Base-by-base conservation (phyloP, 2,113 vertebrate species). In the Alaudala cheleensis region DNA sequence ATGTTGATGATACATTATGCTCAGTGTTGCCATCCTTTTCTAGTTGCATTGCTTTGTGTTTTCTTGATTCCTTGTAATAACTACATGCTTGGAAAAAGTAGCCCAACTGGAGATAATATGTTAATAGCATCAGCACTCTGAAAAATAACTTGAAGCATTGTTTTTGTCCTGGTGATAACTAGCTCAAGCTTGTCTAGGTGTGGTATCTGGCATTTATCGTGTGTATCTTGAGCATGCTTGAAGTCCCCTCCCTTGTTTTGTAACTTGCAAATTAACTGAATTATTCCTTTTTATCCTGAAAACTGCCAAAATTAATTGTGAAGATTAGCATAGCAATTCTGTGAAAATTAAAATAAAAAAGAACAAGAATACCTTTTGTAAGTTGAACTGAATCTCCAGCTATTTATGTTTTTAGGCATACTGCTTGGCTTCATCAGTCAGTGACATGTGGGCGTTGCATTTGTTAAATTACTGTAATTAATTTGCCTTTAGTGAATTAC, bases 151-250 rank as follows among this genome's bases (percentile, higher is more conserved):
- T 53, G 80, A 85, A 97, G 56, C 54, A 8, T 88, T 97, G 77
- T 72, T 96, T 96, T 97, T 95, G 88, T 64, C 64, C 74, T 45
- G 42, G 37, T 91, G 39, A 57, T 91, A 88, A 84, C 93, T 94
- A 92, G 91, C 88, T 95, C 84, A 65, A 82, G 81, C 90, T 84
- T 97, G 90, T 94, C 81, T 96, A 94, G 95, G 90, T 97, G 91
- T 97, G 96, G 91, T 86, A 34, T 87, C 67, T 67, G 88, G 90
- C 82, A 81, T 66, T 91, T 82, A 49, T 56, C 62, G 91, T 71
- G 60, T 67, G 15, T 95, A 79, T 76, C 77, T 34, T 81, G 82
- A 81, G 57, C 61, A 54, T 94, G 49, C 83, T 90, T 96, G 69
- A 74, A 79, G 77, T 89, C 58, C 60, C 57, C 65, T 97, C 94